Evolutionary conservation across 2,113 vertebrate genomes (phyloP).

Genomic region (Peromyscus polionotus): DNA sequence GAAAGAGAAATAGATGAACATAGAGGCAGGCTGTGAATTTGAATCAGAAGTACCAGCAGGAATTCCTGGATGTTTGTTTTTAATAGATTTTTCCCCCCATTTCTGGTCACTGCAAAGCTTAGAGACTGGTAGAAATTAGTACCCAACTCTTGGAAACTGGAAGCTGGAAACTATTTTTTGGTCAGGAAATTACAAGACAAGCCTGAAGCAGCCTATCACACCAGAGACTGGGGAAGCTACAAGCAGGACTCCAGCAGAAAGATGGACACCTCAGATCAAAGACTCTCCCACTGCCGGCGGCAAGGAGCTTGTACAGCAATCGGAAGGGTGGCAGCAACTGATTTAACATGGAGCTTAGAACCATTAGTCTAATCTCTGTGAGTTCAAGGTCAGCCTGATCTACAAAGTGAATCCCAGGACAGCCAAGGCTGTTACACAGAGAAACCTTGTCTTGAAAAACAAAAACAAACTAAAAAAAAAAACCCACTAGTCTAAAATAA

Average conservation of each 20-base stretch:
- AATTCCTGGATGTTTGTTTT: background rate
- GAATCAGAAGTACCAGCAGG: background rate
- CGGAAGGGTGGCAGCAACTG: background rate
- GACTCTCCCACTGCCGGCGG: background rate
- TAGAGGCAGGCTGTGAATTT: background rate
- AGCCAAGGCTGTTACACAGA: background rate
- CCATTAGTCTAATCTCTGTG: background rate
- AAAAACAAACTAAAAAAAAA: background rate
- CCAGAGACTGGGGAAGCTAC: background rate
- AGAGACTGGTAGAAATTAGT: background rate
- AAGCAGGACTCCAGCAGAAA: background rate
- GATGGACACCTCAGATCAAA: background rate
- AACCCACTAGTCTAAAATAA: background rate
- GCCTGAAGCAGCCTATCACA: background rate
- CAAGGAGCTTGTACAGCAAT: background rate
- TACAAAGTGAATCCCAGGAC: background rate
- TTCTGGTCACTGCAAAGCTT: background rate
- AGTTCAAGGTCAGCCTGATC: background rate
- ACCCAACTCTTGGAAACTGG: background rate
- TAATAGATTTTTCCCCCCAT: background rate
- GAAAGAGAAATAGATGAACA: background rate
- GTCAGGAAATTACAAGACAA: background rate
- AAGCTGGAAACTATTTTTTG: background rate
- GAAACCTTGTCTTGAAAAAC: background rate
- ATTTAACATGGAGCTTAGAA: background rate